phyloP scores from a whole-genome alignment of 2,797 vertebrate species.

The Merluccius polli region DNA sequence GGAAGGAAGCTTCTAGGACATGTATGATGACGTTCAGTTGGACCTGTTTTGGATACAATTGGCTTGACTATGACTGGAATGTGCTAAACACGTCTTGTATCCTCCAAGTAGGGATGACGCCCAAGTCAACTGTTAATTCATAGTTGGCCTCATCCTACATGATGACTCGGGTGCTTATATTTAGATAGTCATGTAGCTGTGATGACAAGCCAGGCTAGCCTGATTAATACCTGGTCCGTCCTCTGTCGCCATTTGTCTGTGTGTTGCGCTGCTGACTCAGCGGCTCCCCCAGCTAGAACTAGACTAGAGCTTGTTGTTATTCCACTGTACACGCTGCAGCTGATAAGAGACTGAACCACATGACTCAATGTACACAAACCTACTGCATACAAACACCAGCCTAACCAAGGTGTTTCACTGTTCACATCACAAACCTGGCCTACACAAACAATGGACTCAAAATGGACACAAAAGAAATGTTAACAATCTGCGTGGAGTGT shows the following conservation, averaged over 20 bases:
- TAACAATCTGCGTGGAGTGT: not conserved
- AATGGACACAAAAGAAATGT: not conserved
- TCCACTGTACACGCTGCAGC: slow-evolving; percentile 10
- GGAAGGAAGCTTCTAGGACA: not conserved
- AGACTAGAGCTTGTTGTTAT: not conserved
- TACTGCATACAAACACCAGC: not conserved
- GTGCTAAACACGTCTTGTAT: not conserved
- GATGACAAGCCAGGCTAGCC: not conserved
- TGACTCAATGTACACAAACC: slow-evolving; percentile 6
- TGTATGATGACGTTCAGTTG: not conserved
- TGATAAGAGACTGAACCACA: slow-evolving; percentile 2
- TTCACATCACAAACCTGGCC: not conserved
- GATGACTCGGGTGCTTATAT: slow-evolving; percentile 11
- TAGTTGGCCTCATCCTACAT: not conserved
- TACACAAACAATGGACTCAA: not conserved
- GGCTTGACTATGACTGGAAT: slow-evolving; percentile 1
- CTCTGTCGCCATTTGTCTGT: not conserved
- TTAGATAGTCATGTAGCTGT: not conserved
- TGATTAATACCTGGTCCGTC: too few relatives aligned
- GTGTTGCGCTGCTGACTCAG: not conserved
- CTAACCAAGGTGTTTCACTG: not conserved
- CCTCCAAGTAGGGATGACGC: not conserved
- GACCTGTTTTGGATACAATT: not conserved
- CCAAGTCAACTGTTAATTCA: not conserved
- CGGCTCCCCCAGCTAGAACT: not conserved